A percentile compares a stretch with the other conserved stretches of the same genome.
phyloP scores from a whole-genome alignment of 2,113 vertebrate genomes.

The Hydrochoerus hydrochaeris region DNA sequence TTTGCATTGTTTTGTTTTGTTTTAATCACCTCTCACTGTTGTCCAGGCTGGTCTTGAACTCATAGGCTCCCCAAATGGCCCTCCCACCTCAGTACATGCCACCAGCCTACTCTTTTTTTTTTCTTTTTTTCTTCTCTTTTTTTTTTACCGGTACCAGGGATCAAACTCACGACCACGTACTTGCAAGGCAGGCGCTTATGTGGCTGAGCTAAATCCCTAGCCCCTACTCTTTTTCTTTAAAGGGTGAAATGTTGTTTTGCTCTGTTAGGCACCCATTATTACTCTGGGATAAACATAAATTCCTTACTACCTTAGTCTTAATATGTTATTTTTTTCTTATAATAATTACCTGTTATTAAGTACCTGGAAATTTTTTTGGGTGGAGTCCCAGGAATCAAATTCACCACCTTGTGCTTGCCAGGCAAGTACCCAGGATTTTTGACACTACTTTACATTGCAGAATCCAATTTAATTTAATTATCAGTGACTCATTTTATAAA shows the following conservation, averaged over 20 bases:
- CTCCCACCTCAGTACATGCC: not conserved
- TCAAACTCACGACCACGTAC: no score
- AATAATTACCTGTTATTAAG: not conserved
- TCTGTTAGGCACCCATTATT: not conserved
- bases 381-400: no score
- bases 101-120: not conserved
- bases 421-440: not conserved
- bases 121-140: not conserved
- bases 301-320: not conserved
- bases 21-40: not conserved
- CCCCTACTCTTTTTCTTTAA: not conserved
- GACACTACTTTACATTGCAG: not conserved
- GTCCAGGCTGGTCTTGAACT: not conserved
- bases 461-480: not conserved
- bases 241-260: not conserved
- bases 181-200: no score
- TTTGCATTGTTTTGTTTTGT: not conserved
- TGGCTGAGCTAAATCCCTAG: no score
- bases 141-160: no score
- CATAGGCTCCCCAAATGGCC: not conserved
- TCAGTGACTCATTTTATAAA: slow-evolving; percentile 1
- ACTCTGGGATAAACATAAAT: not conserved
- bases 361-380: not conserved
- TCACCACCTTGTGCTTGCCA: no score
- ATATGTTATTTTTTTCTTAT: not conserved